These are phyloP conservation scores for Centropus unirufus DNA, from an alignment of 2,113 vertebrate genomes.

Conservation along the genomic window DNA sequence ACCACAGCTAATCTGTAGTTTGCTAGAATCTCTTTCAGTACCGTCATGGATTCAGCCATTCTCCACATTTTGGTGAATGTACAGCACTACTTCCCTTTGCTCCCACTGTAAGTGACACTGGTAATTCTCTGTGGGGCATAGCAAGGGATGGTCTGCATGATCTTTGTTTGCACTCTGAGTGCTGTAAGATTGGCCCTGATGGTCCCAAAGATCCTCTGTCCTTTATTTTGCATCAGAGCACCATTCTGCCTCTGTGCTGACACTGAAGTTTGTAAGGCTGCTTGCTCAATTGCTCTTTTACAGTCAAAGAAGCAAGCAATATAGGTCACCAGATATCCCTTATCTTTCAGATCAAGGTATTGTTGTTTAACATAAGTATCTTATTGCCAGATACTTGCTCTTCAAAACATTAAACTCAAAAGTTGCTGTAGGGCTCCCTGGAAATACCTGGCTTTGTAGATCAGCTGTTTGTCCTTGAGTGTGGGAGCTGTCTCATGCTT, in stretches of 20 bases:
- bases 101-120: neutral
- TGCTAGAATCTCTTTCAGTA: neutral
- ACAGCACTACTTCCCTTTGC: neutral
- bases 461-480: neutral
- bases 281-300: neutral
- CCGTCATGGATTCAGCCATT: neutral
- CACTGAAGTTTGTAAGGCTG: neutral
- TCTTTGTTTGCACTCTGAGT: neutral
- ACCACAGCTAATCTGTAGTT: neutral
- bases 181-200: neutral
- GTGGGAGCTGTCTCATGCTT: neutral
- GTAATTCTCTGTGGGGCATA: accelerated
- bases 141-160: neutral
- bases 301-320: neutral
- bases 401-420: neutral
- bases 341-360: neutral
- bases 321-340: neutral
- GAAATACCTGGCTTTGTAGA: neutral
- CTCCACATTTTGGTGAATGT: neutral
- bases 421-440: neutral
- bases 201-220: neutral
- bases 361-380: neutral
- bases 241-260: neutral
- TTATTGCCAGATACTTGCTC: neutral
- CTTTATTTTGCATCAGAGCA: neutral